These are phyloP conservation scores for Mus minutoides DNA, from an alignment of 2,797 vertebrate genomes.

Conservation along the genomic window DNA sequence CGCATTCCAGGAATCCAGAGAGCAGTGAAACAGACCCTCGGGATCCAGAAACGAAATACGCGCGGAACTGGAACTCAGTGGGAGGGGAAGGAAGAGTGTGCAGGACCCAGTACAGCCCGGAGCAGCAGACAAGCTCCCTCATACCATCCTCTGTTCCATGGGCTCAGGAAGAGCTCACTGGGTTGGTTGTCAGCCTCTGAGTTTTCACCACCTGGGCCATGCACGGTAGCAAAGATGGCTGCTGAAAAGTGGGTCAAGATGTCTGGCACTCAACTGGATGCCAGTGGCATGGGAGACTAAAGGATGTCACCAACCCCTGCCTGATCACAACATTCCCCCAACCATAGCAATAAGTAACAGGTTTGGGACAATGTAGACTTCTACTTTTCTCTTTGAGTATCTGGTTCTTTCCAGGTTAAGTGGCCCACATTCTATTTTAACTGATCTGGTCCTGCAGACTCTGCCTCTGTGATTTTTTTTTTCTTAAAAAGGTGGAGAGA, in stretches of 20 bases:
- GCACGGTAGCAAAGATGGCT: not conserved
- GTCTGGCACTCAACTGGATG: not conserved
- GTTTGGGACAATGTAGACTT: not conserved
- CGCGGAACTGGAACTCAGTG: too few relatives aligned
- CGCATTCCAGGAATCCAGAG: too few relatives aligned
- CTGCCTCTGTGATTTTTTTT: too few relatives aligned
- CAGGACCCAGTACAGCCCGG: not conserved
- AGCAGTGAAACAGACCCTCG: not conserved
- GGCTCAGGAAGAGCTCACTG: not conserved
- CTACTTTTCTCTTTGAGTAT: not conserved
- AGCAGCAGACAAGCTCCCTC: not conserved
- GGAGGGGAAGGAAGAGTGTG: too few relatives aligned
- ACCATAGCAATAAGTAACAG: not conserved
- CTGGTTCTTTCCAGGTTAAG: not conserved
- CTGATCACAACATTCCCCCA: not conserved
- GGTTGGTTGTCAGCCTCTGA: not conserved
- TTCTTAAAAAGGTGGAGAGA: not conserved
- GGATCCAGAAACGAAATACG: not conserved
- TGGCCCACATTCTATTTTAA: not conserved
- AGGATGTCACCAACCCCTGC: not conserved
- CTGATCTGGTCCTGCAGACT: slow-evolving; percentile 67
- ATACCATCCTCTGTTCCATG: not conserved
- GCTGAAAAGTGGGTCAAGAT: not conserved
- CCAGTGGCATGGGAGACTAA: not conserved
- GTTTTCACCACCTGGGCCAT: too few relatives aligned